Percentiles rank a stretch among this genome's conserved stretches.
Evolutionary conservation across 2,797 vertebrate species (phyloP).

Genomic region (Poliocrania exsul): DNA sequence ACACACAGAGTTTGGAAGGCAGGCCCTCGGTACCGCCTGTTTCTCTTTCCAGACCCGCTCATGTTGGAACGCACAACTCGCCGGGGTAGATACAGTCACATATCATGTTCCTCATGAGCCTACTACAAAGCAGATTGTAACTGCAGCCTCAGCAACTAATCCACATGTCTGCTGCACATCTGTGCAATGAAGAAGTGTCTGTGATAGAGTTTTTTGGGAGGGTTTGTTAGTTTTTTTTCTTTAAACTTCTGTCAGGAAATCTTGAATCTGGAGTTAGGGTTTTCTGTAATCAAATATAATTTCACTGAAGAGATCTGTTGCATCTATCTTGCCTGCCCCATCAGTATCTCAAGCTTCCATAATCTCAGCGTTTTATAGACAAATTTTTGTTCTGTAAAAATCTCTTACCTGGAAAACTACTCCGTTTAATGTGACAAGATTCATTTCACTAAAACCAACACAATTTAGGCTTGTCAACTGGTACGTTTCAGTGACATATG

Average conservation of each 20-base stretch:
- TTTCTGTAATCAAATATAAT: neutral
- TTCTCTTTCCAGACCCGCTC: neutral
- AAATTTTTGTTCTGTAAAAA: neutral
- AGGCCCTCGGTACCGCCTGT: rapidly evolving
- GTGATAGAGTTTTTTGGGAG: neutral
- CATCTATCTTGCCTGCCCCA: neutral
- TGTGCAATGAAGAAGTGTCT: neutral
- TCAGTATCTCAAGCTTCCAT: neutral
- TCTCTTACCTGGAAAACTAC: neutral
- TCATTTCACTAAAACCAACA: neutral
- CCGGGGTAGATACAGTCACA: neutral
- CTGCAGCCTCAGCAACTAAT: constrained; percentile 50
- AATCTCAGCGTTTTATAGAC: neutral
- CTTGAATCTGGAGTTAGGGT: neutral
- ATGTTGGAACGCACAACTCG: rapidly evolving
- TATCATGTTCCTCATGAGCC: neutral
- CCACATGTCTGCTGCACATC: constrained; percentile 46
- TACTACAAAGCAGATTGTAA: constrained; percentile 35
- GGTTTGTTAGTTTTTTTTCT: neutral
- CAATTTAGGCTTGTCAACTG: neutral
- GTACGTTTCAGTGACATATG: neutral
- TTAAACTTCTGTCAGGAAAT: neutral
- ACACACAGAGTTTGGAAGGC: neutral
- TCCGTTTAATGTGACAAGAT: neutral
- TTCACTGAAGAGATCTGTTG: neutral